Evolutionary conservation across 2,113 vertebrate species (phyloP), one percentile per base, ranked within the genome.

Genomic region (Pampusana beccarii): DNA sequence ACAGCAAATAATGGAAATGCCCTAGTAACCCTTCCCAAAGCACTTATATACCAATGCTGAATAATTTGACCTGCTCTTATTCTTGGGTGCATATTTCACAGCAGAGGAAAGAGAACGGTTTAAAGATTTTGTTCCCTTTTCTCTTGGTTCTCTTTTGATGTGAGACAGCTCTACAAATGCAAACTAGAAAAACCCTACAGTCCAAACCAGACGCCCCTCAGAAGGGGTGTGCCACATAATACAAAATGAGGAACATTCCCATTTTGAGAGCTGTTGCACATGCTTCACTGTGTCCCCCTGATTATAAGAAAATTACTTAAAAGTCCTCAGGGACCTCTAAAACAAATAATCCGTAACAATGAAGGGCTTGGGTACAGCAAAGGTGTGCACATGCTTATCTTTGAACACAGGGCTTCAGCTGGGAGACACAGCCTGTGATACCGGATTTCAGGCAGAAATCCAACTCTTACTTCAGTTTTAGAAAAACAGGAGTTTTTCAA

Each of bases 1-100:
- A 36, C 80, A 89, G 96, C 88, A 96, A 92, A 86, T 94, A 93
- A 88, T 92, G 94, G 94, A 96, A 97, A 96, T 94, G 95, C 90
- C 91, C 86, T 65, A n/a, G 20, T 89, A 94, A 96, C 92, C 86
- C 61, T 96, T 92, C 89, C 73, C 91, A 82, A 69, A 81, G 86
- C 80, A 72, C 70, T 94, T 74, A 65, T 81, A 75, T 57, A 72
- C 69, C 83, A 87, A 66, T 0, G 2, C 78, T 89, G 80, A 92
- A 96, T 94, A 93, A 91, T 85, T 38, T 97, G 93, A 92, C 86
- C 50, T 50, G 40, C 36, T 79, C 28, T 82, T 81, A 65, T 79
- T 96, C 83, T 69, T 75, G 80, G 77, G 53, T 96, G 46, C 54
- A 13, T 89, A 84, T 92, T 96, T 94, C 83, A 81, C 24, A 10